phyloP scores from a whole-genome alignment of 2,888 invertebrate genomes.

The Hyles lineata region DNA sequence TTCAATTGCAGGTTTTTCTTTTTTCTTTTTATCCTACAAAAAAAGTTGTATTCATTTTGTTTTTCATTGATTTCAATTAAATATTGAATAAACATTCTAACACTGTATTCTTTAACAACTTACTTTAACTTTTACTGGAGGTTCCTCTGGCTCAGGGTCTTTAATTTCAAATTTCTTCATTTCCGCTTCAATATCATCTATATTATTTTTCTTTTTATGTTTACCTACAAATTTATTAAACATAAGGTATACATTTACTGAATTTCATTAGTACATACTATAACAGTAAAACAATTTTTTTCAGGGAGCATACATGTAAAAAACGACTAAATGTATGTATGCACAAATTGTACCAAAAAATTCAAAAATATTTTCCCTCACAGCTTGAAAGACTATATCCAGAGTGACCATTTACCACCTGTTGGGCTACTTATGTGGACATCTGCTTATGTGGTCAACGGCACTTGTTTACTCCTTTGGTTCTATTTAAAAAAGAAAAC shows the following conservation, averaged over 20 bases:
- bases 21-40: conserved; percentile 58
- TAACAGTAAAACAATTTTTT: too few relatives aligned
- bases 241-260: neutral
- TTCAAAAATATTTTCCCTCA: too few relatives aligned
- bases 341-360: too few relatives aligned
- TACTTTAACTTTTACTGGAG: conserved; percentile 56
- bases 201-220: conserved; percentile 73
- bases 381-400: too few relatives aligned
- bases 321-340: too few relatives aligned
- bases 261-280: too few relatives aligned
- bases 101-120: neutral
- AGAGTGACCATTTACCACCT: too few relatives aligned
- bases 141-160: conserved; percentile 60
- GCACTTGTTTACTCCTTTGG: neutral
- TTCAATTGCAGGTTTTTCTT: conserved; percentile 46
- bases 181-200: conserved; percentile 78
- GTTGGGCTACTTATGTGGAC: too few relatives aligned
- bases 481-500: neutral
- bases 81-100: neutral
- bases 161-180: conserved; percentile 77
- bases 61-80: neutral
- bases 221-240: conserved; percentile 58
- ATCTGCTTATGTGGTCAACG: neutral
- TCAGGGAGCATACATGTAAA: too few relatives aligned
- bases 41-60: neutral